Evolutionary conservation across 2,888 invertebrate genomes (phyloP).

Genomic region (Himalopsyche japonica): DNA sequence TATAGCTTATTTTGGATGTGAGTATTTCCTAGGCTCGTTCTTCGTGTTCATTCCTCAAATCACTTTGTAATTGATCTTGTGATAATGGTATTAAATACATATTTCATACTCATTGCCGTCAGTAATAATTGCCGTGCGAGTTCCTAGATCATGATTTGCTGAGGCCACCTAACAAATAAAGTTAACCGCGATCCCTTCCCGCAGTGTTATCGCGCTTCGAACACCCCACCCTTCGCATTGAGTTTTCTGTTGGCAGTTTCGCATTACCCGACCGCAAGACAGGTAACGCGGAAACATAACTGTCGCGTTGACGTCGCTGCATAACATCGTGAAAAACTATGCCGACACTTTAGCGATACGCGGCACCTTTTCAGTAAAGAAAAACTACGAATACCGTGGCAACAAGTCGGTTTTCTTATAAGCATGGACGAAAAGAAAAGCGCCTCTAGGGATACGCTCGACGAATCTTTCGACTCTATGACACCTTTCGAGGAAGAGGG

Average conservation of each 20-base stretch:
- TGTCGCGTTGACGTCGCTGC: not conserved
- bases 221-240: not conserved
- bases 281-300: slow-evolving; percentile 14
- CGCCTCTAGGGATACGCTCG: slow-evolving; percentile 27
- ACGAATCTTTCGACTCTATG: slow-evolving; percentile 33
- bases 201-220: not conserved
- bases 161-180: not conserved
- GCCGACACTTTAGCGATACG: not conserved
- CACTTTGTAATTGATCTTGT: too few species aligned
- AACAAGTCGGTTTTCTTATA: not conserved
- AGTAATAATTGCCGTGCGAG: too few species aligned
- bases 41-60: too few species aligned
- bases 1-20: too few species aligned
- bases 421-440: not conserved
- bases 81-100: too few species aligned
- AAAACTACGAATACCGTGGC: not conserved
- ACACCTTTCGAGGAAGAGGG: slow-evolving; percentile 24
- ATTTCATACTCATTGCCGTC: too few species aligned
- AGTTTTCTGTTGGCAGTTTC: not conserved
- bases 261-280: slow-evolving; percentile 18
- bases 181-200: slow-evolving; percentile 7
- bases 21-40: too few species aligned
- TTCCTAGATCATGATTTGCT: not conserved
- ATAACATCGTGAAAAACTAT: not conserved
- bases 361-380: not conserved